These are phyloP conservation scores for Podarcis siculus DNA, from an alignment of 2,797 vertebrate species.

Conservation along the genomic window DNA sequence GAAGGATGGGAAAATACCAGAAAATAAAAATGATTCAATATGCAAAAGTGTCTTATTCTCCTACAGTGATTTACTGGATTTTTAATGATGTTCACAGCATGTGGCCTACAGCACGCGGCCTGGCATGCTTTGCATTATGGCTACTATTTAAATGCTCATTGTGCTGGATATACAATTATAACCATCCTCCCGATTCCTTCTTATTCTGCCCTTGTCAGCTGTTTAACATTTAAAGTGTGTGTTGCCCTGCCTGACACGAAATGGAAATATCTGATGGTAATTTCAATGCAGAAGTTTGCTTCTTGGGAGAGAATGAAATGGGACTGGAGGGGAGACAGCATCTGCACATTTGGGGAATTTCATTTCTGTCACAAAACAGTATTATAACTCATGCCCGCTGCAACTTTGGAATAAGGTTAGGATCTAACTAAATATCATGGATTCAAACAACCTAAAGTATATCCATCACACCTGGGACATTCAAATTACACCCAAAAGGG, in stretches of 20 bases:
- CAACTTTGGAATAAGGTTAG: neutral
- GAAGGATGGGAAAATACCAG: neutral
- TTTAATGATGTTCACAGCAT: constrained; percentile 65
- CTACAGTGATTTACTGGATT: constrained; percentile 47
- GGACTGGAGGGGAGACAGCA: neutral
- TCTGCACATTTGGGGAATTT: constrained; percentile 17
- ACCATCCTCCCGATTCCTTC: constrained; percentile 36
- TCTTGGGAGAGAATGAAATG: constrained; percentile 16
- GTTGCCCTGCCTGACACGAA: constrained; percentile 35
- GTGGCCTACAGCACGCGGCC: constrained; percentile 45
- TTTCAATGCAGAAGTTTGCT: constrained; percentile 36
- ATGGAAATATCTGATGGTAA: constrained; percentile 32
- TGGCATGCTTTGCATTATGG: constrained; percentile 31
- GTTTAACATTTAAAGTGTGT: constrained; percentile 44
- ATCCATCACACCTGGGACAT: neutral
- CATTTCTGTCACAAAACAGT: constrained; percentile 26
- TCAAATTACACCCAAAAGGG: neutral
- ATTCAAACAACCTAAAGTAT: neutral
- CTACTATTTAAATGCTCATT: constrained; percentile 13
- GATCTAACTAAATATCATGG: neutral
- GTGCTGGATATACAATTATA: constrained; percentile 44
- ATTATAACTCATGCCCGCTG: constrained; percentile 20
- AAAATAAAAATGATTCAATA: constrained; percentile 45
- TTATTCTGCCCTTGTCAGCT: constrained; percentile 47
- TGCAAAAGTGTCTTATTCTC: constrained; percentile 51